Base-by-base conservation (phyloP, 2,888 invertebrate genomes). In the Theodoxus fluviatilis region DNA sequence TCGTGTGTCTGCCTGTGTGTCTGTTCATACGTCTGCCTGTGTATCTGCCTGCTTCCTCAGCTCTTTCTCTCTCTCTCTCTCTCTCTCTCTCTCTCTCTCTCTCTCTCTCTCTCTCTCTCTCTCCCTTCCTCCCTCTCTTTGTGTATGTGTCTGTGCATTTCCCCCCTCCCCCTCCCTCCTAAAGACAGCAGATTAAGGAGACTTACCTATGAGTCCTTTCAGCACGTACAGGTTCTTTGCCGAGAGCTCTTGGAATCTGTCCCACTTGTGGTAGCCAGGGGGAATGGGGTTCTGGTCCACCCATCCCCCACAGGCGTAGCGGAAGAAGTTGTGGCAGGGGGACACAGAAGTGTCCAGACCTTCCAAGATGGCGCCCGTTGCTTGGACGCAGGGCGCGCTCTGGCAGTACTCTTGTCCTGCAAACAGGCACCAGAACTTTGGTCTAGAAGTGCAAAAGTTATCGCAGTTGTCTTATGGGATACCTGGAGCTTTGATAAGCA, bases 221-320 rank as follows among this genome's bases (percentile, higher is more conserved):
- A 83, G 75, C 64, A 79, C 76, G 67, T 80, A 83, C 57, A 81
- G 72, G 68, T 82, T 83, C 70, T 79, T 78, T 31, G 80, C 80
- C 7, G 81, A 79, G 31, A 83, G 73, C 67, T 83, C 80, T 71
- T 83, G 82, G 63, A 81, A 78, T 31, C 82, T 71, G 73, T 83
- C 81, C 81, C 82, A 83, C 63, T 78, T 76, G 25, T 76, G 77
- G 71, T 81, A 81, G 2, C 82, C 82, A n/a, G 79, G 78, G 12
- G 83, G 83, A 31, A 83, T 81, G 3, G 83, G 83, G 18, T 79
- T 82, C 3, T 80, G 74, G 65, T 71, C 73, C 33, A 79, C 73
- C 83, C 83, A 84, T 1, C 81, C 79, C 6, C 83, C 83, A 75
- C 83, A 84, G 0, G 83, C 81, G 67, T 82, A 84, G 71, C 80